These are phyloP conservation scores for Leptinotarsa tumamoca DNA, from an alignment of 2,888 invertebrate genomes.

Conservation along the genomic window DNA sequence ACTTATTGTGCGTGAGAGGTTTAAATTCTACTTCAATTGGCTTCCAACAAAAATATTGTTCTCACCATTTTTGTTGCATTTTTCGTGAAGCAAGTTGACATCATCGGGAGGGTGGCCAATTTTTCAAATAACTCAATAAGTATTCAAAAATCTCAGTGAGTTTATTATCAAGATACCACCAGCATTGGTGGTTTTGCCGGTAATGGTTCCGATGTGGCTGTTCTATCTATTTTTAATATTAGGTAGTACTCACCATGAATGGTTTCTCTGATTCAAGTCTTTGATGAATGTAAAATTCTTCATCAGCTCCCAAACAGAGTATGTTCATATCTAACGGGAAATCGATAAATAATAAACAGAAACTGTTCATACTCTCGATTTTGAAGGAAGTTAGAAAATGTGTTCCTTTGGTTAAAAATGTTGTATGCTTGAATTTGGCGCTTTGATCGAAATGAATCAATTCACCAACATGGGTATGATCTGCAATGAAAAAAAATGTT, in stretches of 20 bases:
- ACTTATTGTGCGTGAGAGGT: no score
- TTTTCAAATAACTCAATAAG: no score
- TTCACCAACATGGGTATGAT: constrained; percentile 36
- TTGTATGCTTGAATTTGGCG: constrained; percentile 28
- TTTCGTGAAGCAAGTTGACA: no score
- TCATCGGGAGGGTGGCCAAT: no score
- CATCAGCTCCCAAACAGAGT: constrained; percentile 34
- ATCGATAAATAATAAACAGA: constrained; percentile 52
- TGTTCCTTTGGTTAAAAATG: constrained; percentile 52
- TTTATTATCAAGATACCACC: no score
- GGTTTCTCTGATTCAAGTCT: constrained; percentile 37
- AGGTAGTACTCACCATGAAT: constrained; percentile 39
- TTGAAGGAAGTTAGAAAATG: constrained; percentile 50
- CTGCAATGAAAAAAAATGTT: constrained; percentile 23
- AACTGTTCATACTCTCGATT: constrained; percentile 45
- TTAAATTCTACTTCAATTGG: no score
- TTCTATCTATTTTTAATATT: background rate
- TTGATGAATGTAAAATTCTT: constrained; percentile 37
- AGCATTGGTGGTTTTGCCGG: no score
- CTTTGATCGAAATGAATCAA: constrained; percentile 34
- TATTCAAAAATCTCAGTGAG: no score
- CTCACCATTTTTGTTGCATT: no score
- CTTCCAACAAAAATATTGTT: no score
- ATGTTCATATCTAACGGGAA: constrained; percentile 37
- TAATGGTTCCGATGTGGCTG: no score